Conservation (phyloP, 2,888 invertebrate genomes). For the Eueremaeus valkanovi region DNA sequence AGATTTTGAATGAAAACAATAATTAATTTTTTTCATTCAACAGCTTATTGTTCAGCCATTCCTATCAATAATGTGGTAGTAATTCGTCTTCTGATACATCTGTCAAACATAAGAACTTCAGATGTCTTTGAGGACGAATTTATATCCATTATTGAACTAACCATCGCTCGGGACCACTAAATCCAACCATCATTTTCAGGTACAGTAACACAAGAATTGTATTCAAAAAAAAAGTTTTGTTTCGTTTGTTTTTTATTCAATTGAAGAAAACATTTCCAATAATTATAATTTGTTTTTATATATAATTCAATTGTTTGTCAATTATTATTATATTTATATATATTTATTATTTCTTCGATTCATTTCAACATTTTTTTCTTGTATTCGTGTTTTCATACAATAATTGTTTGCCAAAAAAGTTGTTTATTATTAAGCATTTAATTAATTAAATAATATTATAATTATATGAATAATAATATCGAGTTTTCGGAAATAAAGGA, state of each 20-base stretch:
- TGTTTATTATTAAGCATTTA: not conserved
- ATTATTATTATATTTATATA: not conserved
- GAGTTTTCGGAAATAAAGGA: not conserved
- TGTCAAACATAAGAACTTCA: not conserved
- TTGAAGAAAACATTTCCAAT: not conserved
- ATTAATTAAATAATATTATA: not conserved
- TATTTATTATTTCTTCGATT: not conserved
- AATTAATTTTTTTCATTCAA: too few relatives aligned
- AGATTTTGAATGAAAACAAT: too few relatives aligned
- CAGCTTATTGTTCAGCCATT: not conserved
- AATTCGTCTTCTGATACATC: slow-evolving; percentile 22
- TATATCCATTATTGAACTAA: slow-evolving; percentile 9
- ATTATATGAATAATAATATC: not conserved
- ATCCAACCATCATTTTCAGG: not conserved
- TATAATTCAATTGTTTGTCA: not conserved
- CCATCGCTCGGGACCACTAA: not conserved
- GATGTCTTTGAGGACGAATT: slow-evolving; percentile 31
- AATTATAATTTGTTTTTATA: not conserved
- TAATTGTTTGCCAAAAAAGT: not conserved
- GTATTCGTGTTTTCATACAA: not conserved
- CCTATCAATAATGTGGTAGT: slow-evolving; percentile 23
- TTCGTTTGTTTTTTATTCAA: not conserved
- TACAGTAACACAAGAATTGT: not conserved
- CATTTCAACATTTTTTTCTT: too few relatives aligned
- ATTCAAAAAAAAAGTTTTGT: not conserved